A percentile compares a stretch with the other conserved stretches of the same genome.
Evolutionary conservation across 2,113 vertebrate species (phyloP).

Genomic region (Lepus europaeus): DNA sequence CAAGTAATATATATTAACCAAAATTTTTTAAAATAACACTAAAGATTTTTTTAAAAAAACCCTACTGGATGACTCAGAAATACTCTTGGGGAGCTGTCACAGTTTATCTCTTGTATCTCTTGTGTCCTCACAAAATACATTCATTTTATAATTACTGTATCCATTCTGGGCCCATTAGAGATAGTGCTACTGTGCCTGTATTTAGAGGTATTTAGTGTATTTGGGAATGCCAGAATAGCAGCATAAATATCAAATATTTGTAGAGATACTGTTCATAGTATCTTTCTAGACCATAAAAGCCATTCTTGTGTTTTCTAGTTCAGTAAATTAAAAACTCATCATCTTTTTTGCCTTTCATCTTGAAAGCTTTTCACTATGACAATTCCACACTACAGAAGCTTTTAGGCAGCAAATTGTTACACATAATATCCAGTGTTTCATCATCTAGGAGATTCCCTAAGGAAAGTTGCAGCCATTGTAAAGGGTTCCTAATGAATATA

Average conservation of each 20-base stretch:
- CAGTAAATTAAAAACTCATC: conserved; percentile 48
- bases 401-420: conserved; percentile 41
- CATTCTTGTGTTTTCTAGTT: conserved; percentile 42
- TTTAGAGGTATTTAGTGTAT: not conserved
- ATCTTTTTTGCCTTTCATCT: not conserved
- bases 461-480: conserved; percentile 5
- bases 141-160: conserved; percentile 15
- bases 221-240: not conserved
- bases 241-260: conserved; percentile 48
- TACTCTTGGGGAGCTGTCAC: not conserved
- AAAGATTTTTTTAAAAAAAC: too few relatives aligned
- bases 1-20: too few relatives aligned
- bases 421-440: conserved; percentile 33
- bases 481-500: conserved; percentile 49
- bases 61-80: not conserved
- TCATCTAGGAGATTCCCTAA: conserved; percentile 16
- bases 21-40: too few relatives aligned
- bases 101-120: not conserved
- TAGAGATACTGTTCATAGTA: not conserved
- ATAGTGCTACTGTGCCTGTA: not conserved
- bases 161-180: not conserved
- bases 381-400: not conserved
- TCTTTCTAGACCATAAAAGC: conserved; percentile 44
- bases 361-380: conserved; percentile 46
- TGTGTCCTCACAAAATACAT: not conserved